Percentiles rank a stretch among this genome's conserved stretches.
Evolutionary conservation across 2,888 invertebrate species (phyloP).

Genomic region (Eustalomyia histrio): DNA sequence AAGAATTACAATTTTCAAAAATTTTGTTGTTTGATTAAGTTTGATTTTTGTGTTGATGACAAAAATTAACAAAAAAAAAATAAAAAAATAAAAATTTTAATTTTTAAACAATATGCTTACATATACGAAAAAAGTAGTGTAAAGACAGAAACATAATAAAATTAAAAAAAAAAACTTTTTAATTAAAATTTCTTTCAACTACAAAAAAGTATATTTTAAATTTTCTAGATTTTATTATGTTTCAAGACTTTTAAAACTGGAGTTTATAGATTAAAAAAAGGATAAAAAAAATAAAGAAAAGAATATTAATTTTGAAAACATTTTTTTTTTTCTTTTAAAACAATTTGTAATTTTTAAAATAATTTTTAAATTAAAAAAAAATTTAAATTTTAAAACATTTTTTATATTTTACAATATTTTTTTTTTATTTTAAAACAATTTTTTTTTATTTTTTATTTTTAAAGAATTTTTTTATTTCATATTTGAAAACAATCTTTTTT

Average conservation of each 20-base stretch:
- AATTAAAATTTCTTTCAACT: not conserved
- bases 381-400: too few species aligned
- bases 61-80: constrained; percentile 11
- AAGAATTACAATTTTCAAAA: constrained; percentile 18
- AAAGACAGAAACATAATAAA: not conserved
- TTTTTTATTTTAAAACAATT: too few species aligned
- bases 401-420: too few species aligned
- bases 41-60: not conserved
- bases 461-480: too few species aligned
- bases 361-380: too few species aligned
- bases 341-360: too few species aligned
- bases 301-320: too few species aligned
- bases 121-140: not conserved
- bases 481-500: too few species aligned
- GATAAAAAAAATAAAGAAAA: too few species aligned
- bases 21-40: not conserved
- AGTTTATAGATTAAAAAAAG: too few species aligned
- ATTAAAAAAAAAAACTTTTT: not conserved
- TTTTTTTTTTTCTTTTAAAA: too few species aligned
- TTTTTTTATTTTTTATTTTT: too few species aligned
- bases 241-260: not conserved
- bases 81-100: not conserved
- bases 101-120: not conserved
- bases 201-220: not conserved
- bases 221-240: not conserved